Evolutionary conservation across 2,113 vertebrate species (phyloP).

Genomic region (Pseudopipra pipra): DNA sequence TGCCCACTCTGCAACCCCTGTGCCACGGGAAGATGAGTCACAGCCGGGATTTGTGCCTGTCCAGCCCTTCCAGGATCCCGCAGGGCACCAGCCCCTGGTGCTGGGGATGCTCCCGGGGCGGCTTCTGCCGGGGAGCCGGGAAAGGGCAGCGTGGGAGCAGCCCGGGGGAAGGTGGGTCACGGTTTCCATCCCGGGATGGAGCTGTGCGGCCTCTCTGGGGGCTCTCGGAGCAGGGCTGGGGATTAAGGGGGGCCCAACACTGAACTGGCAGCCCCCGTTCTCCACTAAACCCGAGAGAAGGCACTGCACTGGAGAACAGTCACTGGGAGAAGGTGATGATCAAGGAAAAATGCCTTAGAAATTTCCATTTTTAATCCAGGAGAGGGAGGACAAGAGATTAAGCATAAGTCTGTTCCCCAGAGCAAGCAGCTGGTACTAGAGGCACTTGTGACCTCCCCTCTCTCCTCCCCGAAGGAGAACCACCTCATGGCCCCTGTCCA

Average conservation of each 20-base stretch:
- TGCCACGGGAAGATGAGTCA: slow-evolving; percentile 22
- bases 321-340: background rate
- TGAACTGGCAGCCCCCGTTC: no score
- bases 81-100: slow-evolving; percentile 52
- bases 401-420: background rate
- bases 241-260: background rate
- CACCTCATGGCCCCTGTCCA: no score
- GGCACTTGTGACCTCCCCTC: background rate
- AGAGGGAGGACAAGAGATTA: background rate
- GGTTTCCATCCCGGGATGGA: background rate
- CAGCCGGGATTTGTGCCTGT: slow-evolving; percentile 9
- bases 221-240: background rate
- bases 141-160: background rate
- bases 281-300: background rate
- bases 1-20: background rate
- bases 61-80: slow-evolving; percentile 48
- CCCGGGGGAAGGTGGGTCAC: background rate
- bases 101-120: slow-evolving; percentile 38
- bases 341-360: background rate
- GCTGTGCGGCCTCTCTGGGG: background rate
- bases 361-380: background rate
- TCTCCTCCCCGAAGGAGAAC: background rate
- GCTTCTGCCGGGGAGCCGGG: background rate
- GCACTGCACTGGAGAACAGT: background rate
- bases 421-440: background rate